phyloP scores from a whole-genome alignment of 2,888 invertebrate species.

The Tanytarsus gracilentus region DNA sequence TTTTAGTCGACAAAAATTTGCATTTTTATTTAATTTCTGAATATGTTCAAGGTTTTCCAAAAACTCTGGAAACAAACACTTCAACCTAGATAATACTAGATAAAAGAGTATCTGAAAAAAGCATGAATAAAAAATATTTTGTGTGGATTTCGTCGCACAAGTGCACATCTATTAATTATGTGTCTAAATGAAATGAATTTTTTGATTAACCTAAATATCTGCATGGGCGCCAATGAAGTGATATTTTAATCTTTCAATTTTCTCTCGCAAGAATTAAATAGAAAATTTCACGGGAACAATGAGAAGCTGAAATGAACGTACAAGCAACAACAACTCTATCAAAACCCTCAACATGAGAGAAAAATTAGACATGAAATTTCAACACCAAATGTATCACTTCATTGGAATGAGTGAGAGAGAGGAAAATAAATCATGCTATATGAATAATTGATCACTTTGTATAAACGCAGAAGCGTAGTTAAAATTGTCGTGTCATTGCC shows the following conservation, averaged over 20 bases:
- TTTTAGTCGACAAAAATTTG: no score
- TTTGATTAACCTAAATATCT: neutral
- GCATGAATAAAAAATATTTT: no score
- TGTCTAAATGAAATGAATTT: neutral
- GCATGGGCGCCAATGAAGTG: neutral
- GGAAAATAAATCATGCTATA: slow-evolving; percentile 1
- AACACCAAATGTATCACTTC: slow-evolving; percentile 18
- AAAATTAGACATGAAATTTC: slow-evolving; percentile 22
- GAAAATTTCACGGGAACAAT: slow-evolving; percentile 19
- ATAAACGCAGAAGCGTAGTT: slow-evolving; percentile 16
- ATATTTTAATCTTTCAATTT: no score
- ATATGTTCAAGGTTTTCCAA: no score
- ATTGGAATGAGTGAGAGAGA: slow-evolving; percentile 10
- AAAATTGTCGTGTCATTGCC: slow-evolving; percentile 7
- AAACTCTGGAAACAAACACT: no score
- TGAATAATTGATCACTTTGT: slow-evolving; percentile 28
- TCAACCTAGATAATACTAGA: no score
- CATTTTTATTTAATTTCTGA: no score
- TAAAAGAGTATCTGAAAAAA: no score
- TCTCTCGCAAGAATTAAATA: neutral
- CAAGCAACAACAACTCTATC: neutral
- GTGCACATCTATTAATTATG: slow-evolving; percentile 5
- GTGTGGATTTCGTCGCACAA: no score
- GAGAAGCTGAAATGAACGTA: neutral
- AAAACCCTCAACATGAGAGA: neutral